Evolutionary conservation across 2,888 invertebrate species (phyloP), one percentile per base, ranked within the genome.

Genomic region (Myopa tessellatipennis): DNA sequence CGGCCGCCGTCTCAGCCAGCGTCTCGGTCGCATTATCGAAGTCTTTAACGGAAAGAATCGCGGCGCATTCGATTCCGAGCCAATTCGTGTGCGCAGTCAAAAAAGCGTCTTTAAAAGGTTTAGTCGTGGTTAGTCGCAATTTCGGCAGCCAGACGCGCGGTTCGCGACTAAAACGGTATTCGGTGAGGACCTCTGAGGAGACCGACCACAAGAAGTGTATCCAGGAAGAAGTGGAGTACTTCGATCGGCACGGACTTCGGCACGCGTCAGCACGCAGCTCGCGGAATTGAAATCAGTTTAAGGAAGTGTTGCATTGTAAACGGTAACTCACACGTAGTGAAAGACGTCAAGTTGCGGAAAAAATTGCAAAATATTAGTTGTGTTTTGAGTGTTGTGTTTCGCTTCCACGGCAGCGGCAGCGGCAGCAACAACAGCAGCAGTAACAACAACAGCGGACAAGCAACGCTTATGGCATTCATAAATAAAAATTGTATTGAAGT

Each of bases 141-240:
- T 85, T 85, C 83, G 85, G 85, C 82, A 84, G 85, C 84, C 82
- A 80, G 83, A 82, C 85, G 85, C 82, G 82, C 85, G 85, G 82
- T 81, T 74, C 61, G 45, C 18, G n/a, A 61, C 12, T 16, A 61
- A 8, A 6, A 45, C 45, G 45, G 7, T 45, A 45, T 8, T 38
- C 68, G 26, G 36, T n/a, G 60, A 72, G 71, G 60, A 72, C 38
- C 58, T 34, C 12, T 36, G 34, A 34, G 18, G 4, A 5, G 68
- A 50, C 10, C 45, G 68, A 45, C n/a, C 45, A 16, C 12, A 40
- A 40, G 3, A 36, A 36, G 26, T 36, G 60, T 18, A 7, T 60
- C 58, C 45, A 74, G 65, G 74, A 74, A 65, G 65, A 34, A 52
- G 50, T 61, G 5, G 61, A 26, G 61, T 26, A 26, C 6, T 26